Percentiles rank a stretch among this genome's conserved stretches.
Evolutionary conservation across 2,797 vertebrate genomes (phyloP).

Genomic region (Gastrophryne carolinensis): DNA sequence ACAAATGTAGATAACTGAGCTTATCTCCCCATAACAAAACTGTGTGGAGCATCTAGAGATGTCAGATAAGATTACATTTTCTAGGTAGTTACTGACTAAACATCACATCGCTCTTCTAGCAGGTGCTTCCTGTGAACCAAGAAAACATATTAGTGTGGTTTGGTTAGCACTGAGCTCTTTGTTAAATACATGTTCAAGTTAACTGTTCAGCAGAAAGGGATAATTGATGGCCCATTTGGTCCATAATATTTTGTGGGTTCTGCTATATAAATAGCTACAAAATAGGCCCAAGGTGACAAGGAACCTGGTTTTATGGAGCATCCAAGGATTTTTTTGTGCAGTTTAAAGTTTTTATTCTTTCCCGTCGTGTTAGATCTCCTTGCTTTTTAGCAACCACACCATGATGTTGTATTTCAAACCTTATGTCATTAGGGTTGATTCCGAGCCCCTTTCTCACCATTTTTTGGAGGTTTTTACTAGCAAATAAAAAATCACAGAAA

Average conservation of each 20-base stretch:
- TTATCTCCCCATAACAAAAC: constrained; percentile 18
- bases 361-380: too few relatives aligned
- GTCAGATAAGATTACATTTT: constrained; percentile 44
- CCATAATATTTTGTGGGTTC: not conserved
- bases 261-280: too few relatives aligned
- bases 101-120: constrained; percentile 56
- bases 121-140: constrained; percentile 78
- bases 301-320: too few relatives aligned
- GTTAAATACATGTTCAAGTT: not conserved
- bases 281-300: too few relatives aligned
- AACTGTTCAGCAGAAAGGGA: constrained; percentile 9
- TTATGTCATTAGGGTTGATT: too few relatives aligned
- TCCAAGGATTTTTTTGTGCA: too few relatives aligned
- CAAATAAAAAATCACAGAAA: too few relatives aligned
- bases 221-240: not conserved
- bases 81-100: constrained; percentile 37
- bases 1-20: constrained; percentile 3
- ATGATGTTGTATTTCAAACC: too few relatives aligned
- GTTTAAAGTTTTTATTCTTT: too few relatives aligned
- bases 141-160: constrained; percentile 72
- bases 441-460: too few relatives aligned
- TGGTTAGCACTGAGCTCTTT: constrained; percentile 36
- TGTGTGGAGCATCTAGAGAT: constrained; percentile 26
- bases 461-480: too few relatives aligned
- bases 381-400: too few relatives aligned